A percentile compares a stretch with the other conserved stretches of the same genome.
These are phyloP conservation scores for Salvator merianae DNA, from an alignment of 2,113 vertebrate genomes.

Conservation along the genomic window DNA sequence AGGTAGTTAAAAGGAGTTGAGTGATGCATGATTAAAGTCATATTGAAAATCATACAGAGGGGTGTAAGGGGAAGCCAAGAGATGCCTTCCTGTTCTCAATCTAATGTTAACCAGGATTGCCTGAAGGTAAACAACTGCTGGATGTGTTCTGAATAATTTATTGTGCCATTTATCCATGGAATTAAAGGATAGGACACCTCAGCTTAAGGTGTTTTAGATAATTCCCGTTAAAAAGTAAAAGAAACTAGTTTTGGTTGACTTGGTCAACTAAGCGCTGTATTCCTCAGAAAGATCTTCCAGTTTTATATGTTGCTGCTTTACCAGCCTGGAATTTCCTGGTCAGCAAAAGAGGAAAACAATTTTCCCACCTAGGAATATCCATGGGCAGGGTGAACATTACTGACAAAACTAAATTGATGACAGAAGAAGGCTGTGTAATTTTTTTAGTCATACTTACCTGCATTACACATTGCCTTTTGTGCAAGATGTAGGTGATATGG, in stretches of 20 bases:
- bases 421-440: too few species aligned
- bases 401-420: too few species aligned
- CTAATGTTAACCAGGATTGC: not conserved
- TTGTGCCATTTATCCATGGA: not conserved
- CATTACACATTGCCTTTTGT: too few species aligned
- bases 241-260: not conserved
- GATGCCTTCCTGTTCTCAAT: not conserved
- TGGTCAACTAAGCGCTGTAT: not conserved
- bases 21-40: too few species aligned
- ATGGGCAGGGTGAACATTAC: too few species aligned
- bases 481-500: too few species aligned
- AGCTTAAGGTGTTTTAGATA: not conserved
- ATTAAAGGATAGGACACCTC: not conserved
- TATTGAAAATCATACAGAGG: too few species aligned
- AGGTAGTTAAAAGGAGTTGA: too few species aligned
- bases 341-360: too few species aligned
- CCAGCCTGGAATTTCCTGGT: not conserved
- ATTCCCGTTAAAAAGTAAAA: not conserved
- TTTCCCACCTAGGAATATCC: too few species aligned
- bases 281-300: not conserved
- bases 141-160: not conserved
- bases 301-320: not conserved
- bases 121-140: too few species aligned
- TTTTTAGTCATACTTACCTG: too few species aligned
- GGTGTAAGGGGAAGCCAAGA: not conserved